These are phyloP conservation scores for Melanaphis sacchari DNA, from an alignment of 1,140 invertebrate species.

Conservation along the genomic window DNA sequence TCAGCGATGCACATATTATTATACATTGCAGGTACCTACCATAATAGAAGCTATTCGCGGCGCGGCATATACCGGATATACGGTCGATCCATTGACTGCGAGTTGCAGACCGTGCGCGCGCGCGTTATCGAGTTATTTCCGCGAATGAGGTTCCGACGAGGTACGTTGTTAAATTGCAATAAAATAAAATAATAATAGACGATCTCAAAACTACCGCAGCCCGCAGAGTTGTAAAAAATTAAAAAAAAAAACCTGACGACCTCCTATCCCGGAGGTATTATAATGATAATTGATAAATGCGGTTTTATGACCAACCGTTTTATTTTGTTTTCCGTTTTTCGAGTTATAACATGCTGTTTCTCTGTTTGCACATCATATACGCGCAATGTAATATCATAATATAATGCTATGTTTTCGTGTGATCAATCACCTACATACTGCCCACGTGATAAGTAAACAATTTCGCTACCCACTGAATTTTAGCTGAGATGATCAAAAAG, in stretches of 20 bases:
- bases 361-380: background rate
- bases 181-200: background rate
- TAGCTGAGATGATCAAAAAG: background rate
- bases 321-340: background rate
- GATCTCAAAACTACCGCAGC: background rate
- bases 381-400: background rate
- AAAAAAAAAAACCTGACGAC: slow-evolving; percentile 26
- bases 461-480: background rate
- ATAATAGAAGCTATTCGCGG: too few species aligned
- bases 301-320: slow-evolving; percentile 11
- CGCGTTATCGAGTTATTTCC: background rate
- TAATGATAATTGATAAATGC: slow-evolving; percentile 31
- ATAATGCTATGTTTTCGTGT: background rate
- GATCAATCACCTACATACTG: background rate
- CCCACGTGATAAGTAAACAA: background rate
- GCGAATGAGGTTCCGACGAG: background rate
- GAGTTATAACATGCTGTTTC: background rate
- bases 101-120: background rate
- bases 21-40: background rate
- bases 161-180: background rate
- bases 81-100: background rate
- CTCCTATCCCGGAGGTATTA: background rate
- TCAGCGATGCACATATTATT: background rate
- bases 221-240: background rate
- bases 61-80: slow-evolving; percentile 11